phyloP scores from a whole-genome alignment of 2,113 vertebrate species.

The Lates calcarifer region DNA sequence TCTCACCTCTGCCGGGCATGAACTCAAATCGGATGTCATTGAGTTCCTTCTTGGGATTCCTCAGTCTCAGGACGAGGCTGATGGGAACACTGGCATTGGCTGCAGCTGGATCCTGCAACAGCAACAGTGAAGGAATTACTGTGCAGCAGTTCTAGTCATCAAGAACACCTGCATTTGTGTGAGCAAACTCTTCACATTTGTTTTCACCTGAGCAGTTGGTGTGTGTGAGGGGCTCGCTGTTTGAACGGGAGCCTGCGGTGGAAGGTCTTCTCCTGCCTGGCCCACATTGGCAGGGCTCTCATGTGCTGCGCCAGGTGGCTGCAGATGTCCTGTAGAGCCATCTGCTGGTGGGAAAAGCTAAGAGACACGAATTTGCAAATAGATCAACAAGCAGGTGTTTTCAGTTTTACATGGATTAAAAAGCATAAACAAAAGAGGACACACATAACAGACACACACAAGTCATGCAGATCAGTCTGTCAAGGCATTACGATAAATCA shows the following conservation, averaged over 20 bases:
- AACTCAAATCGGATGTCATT: constrained; percentile 99
- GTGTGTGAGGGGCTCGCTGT: constrained; percentile 81
- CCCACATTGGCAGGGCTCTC: constrained; percentile 85
- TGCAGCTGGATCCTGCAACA: constrained; percentile 81
- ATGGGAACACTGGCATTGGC: constrained; percentile 88
- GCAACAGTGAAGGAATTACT: neutral
- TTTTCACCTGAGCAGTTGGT: constrained; percentile 78
- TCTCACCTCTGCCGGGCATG: constrained; percentile 96
- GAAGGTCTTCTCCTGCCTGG: constrained; percentile 84
- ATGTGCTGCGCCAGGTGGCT: constrained; percentile 83
- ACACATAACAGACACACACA: constrained; percentile 46
- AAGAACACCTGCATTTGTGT: neutral
- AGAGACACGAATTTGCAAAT: constrained; percentile 1
- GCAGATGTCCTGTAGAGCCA: constrained; percentile 82
- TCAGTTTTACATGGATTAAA: neutral
- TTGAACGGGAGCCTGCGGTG: constrained; percentile 75
- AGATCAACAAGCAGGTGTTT: neutral
- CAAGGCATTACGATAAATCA: constrained; percentile 44
- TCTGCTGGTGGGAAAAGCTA: constrained; percentile 77
- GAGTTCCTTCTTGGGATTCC: constrained; percentile 98
- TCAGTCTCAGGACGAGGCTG: constrained; percentile 94
- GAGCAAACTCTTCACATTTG: neutral
- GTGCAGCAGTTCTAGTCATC: neutral
- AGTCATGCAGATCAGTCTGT: constrained; percentile 71
- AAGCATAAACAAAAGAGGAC: neutral